Conservation (phyloP, 2,113 vertebrate genomes). For the Dicerorhinus sumatrensis region DNA sequence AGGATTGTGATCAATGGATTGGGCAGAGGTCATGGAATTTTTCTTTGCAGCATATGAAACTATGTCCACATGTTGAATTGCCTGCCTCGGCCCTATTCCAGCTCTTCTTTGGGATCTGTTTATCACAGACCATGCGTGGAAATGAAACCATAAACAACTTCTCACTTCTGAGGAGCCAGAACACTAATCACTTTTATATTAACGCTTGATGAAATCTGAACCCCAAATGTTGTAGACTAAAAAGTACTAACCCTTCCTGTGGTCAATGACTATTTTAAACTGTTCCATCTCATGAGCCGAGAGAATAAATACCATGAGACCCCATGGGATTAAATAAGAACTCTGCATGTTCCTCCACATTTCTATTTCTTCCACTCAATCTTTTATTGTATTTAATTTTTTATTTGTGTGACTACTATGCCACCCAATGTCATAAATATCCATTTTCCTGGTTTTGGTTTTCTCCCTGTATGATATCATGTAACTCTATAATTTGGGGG, state of each 20-base stretch:
- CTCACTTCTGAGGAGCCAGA: conserved; percentile 65
- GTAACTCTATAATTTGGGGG: not conserved
- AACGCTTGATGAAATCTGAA: conserved; percentile 76
- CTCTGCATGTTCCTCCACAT: not conserved
- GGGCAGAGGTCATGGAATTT: conserved; percentile 9
- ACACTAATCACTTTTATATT: conserved; percentile 84
- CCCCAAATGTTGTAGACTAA: conserved; percentile 81
- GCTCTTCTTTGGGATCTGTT: conserved; percentile 64
- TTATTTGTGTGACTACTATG: not conserved
- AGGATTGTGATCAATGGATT: conserved; percentile 20
- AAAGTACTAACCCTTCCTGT: conserved; percentile 79
- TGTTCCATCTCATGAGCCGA: conserved; percentile 68
- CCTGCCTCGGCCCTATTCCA: conserved; percentile 52
- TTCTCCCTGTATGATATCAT: not conserved
- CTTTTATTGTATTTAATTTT: not conserved
- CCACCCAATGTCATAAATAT: not conserved
- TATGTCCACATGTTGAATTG: conserved; percentile 62
- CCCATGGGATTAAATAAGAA: conserved; percentile 70
- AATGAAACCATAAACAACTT: conserved; percentile 78
- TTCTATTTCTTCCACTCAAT: not conserved
- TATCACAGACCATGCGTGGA: conserved; percentile 61
- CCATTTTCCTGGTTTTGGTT: not conserved
- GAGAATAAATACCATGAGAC: conserved; percentile 74
- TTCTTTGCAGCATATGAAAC: conserved; percentile 57
- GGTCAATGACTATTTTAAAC: conserved; percentile 81